Evolutionary conservation across 2,797 vertebrate species (phyloP), one percentile per base, ranked within the genome.

Genomic region (Thalassophryne amazonica): DNA sequence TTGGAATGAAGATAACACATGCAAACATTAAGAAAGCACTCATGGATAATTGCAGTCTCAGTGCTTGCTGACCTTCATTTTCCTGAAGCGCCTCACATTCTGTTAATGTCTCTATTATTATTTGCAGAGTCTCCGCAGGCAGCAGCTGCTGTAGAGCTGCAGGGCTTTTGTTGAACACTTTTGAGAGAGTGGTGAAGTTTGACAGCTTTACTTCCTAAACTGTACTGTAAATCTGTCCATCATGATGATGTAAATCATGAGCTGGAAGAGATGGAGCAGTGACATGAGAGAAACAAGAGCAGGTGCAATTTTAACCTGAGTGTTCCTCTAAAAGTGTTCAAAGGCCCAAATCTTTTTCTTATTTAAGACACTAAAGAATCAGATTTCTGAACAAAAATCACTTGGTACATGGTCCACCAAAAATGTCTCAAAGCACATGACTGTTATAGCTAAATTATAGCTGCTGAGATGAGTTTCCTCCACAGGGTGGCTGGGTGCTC

Each of bases 1-100:
- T 36, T 65, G 36, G 30, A 69, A 70, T 54, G 29, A 17, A 56
- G 31, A 52, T 46, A 43, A 52, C 14, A 34, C 22, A 47, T 60
- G 20, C 27, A 52, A 22, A 61, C 61, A 68, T 57, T 50, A 41
- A 28, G 31, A 33, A 15, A 33, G 38, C 38, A 24, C 35, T 55
- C 41, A 42, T 21, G 48, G 34, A 19, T 55, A 33, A 59, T 58
- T 52, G 17, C 31, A 18, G 15, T 6, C 9, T 8, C 14, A 11
- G 33, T 36, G 13, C 29, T 56, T 18, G 28, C 18, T 46, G 35
- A 61, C 40, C 37, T 50, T 65, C 6, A 17, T 27, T 56, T 40
- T 24, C 6, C 27, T 40, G 10, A 4, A 23, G 18, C 16, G 47
- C 53, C 20, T 16, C 1, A 1, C 24, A 30, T 20, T 46, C 23